Conservation (phyloP, 2,888 invertebrate species). For the Stenodera caucasica region DNA sequence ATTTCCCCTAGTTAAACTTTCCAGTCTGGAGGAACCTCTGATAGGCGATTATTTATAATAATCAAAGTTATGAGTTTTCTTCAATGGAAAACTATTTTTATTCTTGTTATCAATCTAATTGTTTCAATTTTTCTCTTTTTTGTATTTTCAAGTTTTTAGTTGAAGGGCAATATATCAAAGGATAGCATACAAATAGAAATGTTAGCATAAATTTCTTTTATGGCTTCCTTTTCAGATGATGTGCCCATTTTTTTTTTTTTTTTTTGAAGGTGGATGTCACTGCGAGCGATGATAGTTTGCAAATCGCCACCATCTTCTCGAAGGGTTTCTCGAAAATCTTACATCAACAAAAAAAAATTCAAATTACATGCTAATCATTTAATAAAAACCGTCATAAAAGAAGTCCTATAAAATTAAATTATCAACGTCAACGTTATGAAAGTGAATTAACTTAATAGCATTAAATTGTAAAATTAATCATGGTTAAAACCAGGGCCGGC, state of each 20-base stretch:
- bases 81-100: too few species aligned
- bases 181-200: slow-evolving; percentile 17
- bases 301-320: neutral
- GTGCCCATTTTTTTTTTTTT: neutral
- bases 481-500: too few species aligned
- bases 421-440: too few species aligned
- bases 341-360: too few species aligned
- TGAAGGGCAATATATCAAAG: slow-evolving; percentile 16
- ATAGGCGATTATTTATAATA: slow-evolving; percentile 14
- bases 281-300: neutral
- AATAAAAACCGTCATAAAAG: too few species aligned
- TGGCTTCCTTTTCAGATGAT: neutral
- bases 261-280: neutral
- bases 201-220: slow-evolving; percentile 20
- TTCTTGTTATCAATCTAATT: slow-evolving; percentile 8
- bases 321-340: too few species aligned
- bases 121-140: slow-evolving; percentile 13
- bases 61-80: neutral
- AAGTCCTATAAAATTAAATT: too few species aligned
- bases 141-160: neutral
- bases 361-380: too few species aligned
- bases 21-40: slow-evolving; percentile 16
- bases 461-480: too few species aligned
- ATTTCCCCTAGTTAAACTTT: slow-evolving; percentile 23
- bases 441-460: too few species aligned